Conservation (phyloP, 2,113 vertebrate genomes). For the Sminthopsis crassicaudata region DNA sequence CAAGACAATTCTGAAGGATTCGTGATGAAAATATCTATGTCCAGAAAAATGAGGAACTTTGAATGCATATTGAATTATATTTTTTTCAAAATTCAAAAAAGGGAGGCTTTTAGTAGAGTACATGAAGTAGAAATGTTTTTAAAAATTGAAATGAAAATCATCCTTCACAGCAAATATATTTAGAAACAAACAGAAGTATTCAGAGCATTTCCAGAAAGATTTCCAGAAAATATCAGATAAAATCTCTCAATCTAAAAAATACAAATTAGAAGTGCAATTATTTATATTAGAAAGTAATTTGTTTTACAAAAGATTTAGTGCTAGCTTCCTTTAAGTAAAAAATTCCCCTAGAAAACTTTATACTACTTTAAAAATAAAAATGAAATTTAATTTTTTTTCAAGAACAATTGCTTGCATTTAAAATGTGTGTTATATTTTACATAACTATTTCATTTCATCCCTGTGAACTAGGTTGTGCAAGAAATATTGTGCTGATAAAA, state of each 20-base stretch:
- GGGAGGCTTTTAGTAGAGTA: too few species aligned
- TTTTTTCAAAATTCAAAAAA: too few species aligned
- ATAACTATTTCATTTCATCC: background rate
- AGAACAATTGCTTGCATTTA: background rate
- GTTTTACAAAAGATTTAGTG: background rate
- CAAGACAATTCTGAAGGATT: too few species aligned
- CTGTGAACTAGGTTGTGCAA: background rate
- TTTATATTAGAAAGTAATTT: background rate
- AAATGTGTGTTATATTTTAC: background rate
- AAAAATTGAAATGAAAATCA: background rate
- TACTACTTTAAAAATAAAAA: background rate
- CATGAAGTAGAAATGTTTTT: background rate
- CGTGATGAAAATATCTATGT: too few species aligned
- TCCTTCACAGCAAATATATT: background rate
- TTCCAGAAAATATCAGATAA: background rate
- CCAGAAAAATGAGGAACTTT: too few species aligned
- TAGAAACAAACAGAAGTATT: background rate
- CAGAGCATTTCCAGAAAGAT: background rate
- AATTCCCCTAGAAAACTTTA: background rate
- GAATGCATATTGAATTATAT: too few species aligned
- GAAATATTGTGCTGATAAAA: background rate
- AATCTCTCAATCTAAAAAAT: background rate
- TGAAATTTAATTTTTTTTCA: background rate
- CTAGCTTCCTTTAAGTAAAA: background rate
- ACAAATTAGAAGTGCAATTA: background rate